Conservation (phyloP, 2,888 invertebrate genomes). For the Drosophila fungiperda region DNA sequence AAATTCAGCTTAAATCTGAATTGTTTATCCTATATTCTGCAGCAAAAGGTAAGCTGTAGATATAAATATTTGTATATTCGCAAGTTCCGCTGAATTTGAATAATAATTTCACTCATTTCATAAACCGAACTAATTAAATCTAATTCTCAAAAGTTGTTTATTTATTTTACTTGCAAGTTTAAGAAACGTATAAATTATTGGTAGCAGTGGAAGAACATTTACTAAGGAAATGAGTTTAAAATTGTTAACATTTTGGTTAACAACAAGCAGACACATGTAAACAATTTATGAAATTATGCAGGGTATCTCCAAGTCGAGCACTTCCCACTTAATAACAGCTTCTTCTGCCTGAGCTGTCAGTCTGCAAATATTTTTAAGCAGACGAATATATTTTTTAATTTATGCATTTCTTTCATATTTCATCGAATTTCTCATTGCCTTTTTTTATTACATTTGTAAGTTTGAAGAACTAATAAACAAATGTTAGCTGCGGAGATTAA, state of each 20-base stretch:
- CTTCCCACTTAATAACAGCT: too few species aligned
- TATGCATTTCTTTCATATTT: slow-evolving; percentile 38
- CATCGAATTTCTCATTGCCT: slow-evolving; percentile 9
- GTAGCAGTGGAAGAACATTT: not conserved
- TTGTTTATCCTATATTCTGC: not conserved
- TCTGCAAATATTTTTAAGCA: not conserved
- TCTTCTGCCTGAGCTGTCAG: too few species aligned
- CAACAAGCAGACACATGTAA: too few species aligned
- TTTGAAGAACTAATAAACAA: too few species aligned
- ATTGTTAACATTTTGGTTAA: too few species aligned
- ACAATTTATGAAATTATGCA: too few species aligned
- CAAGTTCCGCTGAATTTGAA: not conserved
- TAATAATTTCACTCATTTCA: not conserved
- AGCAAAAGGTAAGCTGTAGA: not conserved
- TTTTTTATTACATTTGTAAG: too few species aligned
- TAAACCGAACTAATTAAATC: not conserved
- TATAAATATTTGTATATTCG: not conserved
- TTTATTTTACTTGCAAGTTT: not conserved
- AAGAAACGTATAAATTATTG: not conserved
- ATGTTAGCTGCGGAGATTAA: too few species aligned
- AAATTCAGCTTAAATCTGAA: not conserved
- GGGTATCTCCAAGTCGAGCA: too few species aligned
- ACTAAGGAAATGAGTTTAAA: not conserved
- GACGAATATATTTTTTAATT: slow-evolving; percentile 41
- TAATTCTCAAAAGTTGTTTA: not conserved